Evolutionary conservation across 2,888 invertebrate species (phyloP).

Genomic region (Lepeophtheirus nordmannii): DNA sequence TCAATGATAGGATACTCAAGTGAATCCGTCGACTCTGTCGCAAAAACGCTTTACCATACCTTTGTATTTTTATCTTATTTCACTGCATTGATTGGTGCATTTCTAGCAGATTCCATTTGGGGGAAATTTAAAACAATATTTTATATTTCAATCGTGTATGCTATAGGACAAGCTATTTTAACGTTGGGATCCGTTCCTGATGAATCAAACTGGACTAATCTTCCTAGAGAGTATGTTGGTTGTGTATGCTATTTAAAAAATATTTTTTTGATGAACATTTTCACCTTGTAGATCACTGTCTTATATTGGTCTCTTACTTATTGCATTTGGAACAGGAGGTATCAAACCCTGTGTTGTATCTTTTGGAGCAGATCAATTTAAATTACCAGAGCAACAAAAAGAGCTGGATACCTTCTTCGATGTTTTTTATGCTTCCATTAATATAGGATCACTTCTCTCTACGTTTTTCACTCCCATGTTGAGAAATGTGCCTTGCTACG

Average conservation of each 20-base stretch:
- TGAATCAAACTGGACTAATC: background rate
- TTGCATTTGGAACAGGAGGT: conserved; percentile 81
- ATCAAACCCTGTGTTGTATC: conserved; percentile 91
- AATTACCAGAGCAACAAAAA: conserved; percentile 55
- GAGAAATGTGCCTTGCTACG: conserved; percentile 60
- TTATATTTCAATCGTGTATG: conserved; percentile 72
- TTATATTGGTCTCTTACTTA: conserved; percentile 47
- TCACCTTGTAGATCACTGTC: background rate
- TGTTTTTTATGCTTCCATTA: conserved; percentile 83
- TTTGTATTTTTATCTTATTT: conserved; percentile 80
- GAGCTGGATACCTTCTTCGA: conserved; percentile 79
- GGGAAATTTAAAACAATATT: conserved; percentile 81
- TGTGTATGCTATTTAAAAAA: too few species aligned
- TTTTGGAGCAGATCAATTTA: conserved; percentile 90
- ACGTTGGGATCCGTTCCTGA: conserved; percentile 41
- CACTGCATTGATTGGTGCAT: conserved; percentile 74
- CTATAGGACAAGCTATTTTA: conserved; percentile 60
- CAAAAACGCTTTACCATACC: conserved; percentile 48
- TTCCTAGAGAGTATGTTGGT: background rate
- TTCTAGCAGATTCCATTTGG: conserved; percentile 77
- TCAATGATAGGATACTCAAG: background rate
- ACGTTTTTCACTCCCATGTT: conserved; percentile 74
- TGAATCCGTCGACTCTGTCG: background rate
- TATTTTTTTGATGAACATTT: too few species aligned
- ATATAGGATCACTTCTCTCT: conserved; percentile 58